Evolutionary conservation across 1,140 invertebrate genomes (phyloP).

Genomic region (Leptestheria dahalacensis): DNA sequence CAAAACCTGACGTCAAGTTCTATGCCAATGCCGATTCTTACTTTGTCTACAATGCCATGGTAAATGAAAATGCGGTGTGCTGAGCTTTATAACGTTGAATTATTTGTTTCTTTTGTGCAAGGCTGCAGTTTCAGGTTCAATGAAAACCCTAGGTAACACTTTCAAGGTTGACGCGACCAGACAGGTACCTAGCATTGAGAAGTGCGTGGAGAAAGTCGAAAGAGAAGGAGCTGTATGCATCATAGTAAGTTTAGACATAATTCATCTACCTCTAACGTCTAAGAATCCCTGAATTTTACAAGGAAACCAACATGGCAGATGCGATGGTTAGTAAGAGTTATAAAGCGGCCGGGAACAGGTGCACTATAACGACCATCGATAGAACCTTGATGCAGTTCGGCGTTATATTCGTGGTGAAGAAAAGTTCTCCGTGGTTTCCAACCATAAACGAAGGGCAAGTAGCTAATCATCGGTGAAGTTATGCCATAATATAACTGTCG

Average conservation of each 20-base stretch:
- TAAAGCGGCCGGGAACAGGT: no score
- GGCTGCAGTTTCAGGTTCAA: not conserved
- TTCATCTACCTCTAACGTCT: no score
- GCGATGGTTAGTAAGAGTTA: no score
- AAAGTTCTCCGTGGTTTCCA: no score
- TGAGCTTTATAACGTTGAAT: not conserved
- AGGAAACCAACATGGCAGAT: no score
- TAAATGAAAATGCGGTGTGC: not conserved
- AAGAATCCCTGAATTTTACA: no score
- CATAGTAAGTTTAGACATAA: not conserved
- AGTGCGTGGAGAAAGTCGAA: not conserved
- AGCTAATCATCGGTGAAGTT: no score
- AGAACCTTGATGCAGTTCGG: no score
- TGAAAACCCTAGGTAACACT: not conserved
- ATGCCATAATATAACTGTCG: no score
- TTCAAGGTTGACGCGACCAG: not conserved
- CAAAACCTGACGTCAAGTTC: not conserved
- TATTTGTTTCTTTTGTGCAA: not conserved
- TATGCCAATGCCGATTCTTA: not conserved
- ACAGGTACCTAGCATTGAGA: not conserved
- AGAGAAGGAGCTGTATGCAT: not conserved
- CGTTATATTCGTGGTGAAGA: no score
- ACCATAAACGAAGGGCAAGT: no score
- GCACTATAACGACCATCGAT: no score
- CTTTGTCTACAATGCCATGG: not conserved